Evolutionary conservation across 2,113 vertebrate species (phyloP), one percentile per base, ranked within the genome.

Genomic region (Morone saxatilis): DNA sequence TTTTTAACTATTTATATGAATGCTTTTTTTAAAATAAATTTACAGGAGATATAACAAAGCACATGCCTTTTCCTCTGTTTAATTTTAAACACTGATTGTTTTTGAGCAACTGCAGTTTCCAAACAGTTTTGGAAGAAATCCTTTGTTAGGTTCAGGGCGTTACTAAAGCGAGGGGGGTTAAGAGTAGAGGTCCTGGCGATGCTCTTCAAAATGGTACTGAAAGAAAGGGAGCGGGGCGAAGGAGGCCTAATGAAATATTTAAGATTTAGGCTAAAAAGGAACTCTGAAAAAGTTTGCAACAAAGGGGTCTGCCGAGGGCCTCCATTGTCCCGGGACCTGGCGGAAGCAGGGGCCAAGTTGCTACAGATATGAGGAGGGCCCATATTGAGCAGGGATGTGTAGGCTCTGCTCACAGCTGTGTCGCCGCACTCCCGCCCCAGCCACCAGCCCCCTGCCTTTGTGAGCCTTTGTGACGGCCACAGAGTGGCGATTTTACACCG

Each of bases 371-470:
- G 93, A 94, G 96, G 96, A 96, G 96, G 92, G 93, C 95, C 96
- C 96, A 96, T 97, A 97, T 96, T 96, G 97, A 95, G 90, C 80
- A 59, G 91, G 91, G 87, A 94, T 92, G 96, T 96, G 95, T 91
- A 90, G 94, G 95, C 94, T 95, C 96, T 95, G 96, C 95, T 94
- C 96, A 96, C 97, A 98, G 97, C 97, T 98, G 97, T 97, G 96
- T 93, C 74, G 69, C 91, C 65, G 88, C 81, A 88, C 91, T 94
- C 90, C 94, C 94, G 45, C 90, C 96, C 93, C 94, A 89, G 97
- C 95, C 96, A 97, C 96, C 96, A 97, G 96, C 95, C 95, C 95
- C 94, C 92, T 91, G 94, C 94, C 90, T 97, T 97, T 97, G 96
- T 97, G 86, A 80, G 65, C 65, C 92, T 95, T 96, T 96, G 96